A percentile compares a stretch with the other conserved stretches of the same genome.
These are phyloP conservation scores for Nipponacmea schrenckii DNA, from an alignment of 2,888 invertebrate genomes.

Conservation along the genomic window DNA sequence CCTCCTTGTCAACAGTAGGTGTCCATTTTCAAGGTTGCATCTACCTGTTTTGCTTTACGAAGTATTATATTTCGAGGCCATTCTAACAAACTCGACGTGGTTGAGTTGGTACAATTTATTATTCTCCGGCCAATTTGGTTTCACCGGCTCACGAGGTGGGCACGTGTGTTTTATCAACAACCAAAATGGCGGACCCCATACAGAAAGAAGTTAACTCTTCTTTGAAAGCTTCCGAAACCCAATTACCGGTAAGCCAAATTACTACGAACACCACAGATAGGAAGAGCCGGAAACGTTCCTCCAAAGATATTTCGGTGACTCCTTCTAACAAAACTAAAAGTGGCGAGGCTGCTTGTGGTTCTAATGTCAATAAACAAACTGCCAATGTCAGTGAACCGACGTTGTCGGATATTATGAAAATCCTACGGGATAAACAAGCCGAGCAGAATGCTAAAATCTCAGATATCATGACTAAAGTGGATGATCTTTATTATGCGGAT, in stretches of 20 bases:
- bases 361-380: not conserved
- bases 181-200: slow-evolving; percentile 2
- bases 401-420: not conserved
- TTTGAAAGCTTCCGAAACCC: not conserved
- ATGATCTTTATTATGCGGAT: not conserved
- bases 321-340: not conserved
- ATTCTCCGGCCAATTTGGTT: not conserved
- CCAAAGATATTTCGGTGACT: not conserved
- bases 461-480: not conserved
- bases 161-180: not conserved
- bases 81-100: not conserved
- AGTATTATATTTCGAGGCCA: too few relatives aligned
- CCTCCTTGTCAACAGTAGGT: too few relatives aligned
- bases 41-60: too few relatives aligned
- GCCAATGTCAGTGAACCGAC: not conserved
- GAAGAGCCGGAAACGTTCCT: not conserved
- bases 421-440: not conserved
- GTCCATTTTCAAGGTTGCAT: too few relatives aligned
- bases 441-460: not conserved
- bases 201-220: not conserved
- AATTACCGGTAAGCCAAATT: too few relatives aligned
- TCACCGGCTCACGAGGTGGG: not conserved
- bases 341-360: not conserved
- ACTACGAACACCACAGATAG: not conserved
- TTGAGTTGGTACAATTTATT: not conserved